Base-by-base conservation (phyloP, 1,140 invertebrate genomes). In the Papilio helenus region DNA sequence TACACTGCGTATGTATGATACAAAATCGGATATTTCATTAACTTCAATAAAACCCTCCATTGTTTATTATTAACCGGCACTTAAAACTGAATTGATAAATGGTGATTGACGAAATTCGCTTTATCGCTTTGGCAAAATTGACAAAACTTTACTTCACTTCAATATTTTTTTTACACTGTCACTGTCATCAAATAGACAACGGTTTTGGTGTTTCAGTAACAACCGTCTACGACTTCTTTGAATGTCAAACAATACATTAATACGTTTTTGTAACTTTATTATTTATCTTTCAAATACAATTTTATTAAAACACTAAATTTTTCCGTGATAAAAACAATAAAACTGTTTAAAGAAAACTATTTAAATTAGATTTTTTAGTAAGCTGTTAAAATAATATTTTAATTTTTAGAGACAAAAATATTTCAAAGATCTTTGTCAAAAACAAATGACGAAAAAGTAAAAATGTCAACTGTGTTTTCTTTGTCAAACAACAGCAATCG, bases 1-100 rank as follows among this genome's bases (percentile, higher is more conserved):
- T 95, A 96, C 96, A 89, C 95, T 96, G 74, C 94, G 89, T 16
- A 96, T 89, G 87, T 96, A 96, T 29, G 95, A 93, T 84, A 96
- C 95, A 85, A 96, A 95, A 83, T 95, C 95, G 10, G 94, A 95
- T 83, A 96, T 95, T 92, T 96, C 95, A 86, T 95, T 96, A 12
- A 96, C 94, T 94, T 96, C 95, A 9, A 95, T 95, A 89, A 95
- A 91, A 84, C 88, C 93, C 83, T 94, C 93, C 93, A 93, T 94
- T 72, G 39, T 85, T 58, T 71, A 94, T 42, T 95, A 46, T 0
- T 34, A 23, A 65, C 76, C 51, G 76, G 76, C 76, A 77, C 55
- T 77, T 61, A 7, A 49, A 58, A 65, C 58, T 14, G 7, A 61
- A 39, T 42, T 42, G 55, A 34, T 58, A 39, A 20, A 58, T 55